phyloP scores from a whole-genome alignment of 2,888 invertebrate genomes.

The Caenorhabditis virilis region DNA sequence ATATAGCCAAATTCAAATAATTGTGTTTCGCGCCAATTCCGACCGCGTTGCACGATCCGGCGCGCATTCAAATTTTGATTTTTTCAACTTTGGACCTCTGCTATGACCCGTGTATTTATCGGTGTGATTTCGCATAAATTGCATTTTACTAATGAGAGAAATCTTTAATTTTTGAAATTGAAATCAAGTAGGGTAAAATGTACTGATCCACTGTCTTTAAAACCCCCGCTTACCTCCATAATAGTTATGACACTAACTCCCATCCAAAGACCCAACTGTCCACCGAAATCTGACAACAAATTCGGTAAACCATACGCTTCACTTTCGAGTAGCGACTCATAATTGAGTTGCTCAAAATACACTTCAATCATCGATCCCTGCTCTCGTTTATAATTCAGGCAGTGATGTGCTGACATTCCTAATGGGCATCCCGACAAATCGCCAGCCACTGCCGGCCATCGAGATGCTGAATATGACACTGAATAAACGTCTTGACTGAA shows the following conservation, averaged over 20 bases:
- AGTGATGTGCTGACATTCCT: conserved; percentile 54
- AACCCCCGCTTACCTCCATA: conserved; percentile 53
- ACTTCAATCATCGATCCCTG: conserved; percentile 59
- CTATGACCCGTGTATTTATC: too few species aligned
- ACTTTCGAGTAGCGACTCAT: conserved; percentile 60
- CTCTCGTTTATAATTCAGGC: conserved; percentile 58
- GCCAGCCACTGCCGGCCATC: conserved; percentile 57
- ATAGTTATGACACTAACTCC: conserved; percentile 61
- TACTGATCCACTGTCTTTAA: too few species aligned
- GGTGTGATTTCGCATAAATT: too few species aligned
- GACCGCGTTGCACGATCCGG: too few species aligned
- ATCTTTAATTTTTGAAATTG: too few species aligned
- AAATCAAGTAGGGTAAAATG: too few species aligned
- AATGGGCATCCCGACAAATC: conserved; percentile 55
- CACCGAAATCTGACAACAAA: conserved; percentile 65
- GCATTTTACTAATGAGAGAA: too few species aligned
- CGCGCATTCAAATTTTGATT: too few species aligned
- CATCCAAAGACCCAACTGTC: conserved; percentile 64
- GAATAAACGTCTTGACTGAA: conserved; percentile 63
- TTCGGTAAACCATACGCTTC: conserved; percentile 65
- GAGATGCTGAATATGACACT: conserved; percentile 58
- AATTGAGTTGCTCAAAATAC: conserved; percentile 66
- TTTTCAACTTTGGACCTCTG: too few species aligned
- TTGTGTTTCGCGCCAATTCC: too few species aligned
- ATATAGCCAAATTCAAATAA: too few species aligned